Evolutionary conservation across 2,888 invertebrate genomes (phyloP).

Genomic region (Chymomyza amoena): DNA sequence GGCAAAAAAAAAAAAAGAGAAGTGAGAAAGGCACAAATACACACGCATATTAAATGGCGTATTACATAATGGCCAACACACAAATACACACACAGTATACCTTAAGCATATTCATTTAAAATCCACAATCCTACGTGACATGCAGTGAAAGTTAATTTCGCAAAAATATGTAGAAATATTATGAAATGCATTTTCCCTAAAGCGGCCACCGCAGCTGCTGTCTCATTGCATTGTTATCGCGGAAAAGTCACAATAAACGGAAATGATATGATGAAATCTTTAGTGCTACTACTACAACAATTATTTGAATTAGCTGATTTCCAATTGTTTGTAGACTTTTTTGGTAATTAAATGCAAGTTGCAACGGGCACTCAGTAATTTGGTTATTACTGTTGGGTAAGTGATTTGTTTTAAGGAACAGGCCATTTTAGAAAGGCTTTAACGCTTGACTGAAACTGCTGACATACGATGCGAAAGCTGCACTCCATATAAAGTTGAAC

Average conservation of each 20-base stretch:
- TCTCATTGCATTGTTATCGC: slow-evolving; percentile 29
- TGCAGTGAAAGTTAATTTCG: slow-evolving; percentile 69
- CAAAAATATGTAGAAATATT: slow-evolving; percentile 56
- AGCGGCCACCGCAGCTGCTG: slow-evolving; percentile 47
- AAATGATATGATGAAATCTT: not conserved
- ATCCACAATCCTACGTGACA: slow-evolving; percentile 58
- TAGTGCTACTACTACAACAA: not conserved
- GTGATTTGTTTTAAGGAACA: not conserved
- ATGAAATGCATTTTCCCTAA: slow-evolving; percentile 61
- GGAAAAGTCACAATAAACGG: slow-evolving; percentile 35
- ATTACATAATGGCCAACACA: slow-evolving; percentile 48
- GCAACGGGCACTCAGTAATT: not conserved
- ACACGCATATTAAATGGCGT: slow-evolving; percentile 64
- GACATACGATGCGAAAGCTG: slow-evolving; percentile 29
- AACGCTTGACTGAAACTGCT: not conserved
- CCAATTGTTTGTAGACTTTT: not conserved
- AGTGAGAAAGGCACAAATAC: slow-evolving; percentile 34
- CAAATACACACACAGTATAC: slow-evolving; percentile 13
- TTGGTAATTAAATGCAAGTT: not conserved
- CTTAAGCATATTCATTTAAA: slow-evolving; percentile 18
- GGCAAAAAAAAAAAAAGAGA: slow-evolving; percentile 1
- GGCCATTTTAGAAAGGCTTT: not conserved
- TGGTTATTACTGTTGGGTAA: not conserved
- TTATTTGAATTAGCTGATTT: not conserved
- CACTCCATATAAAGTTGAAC: slow-evolving; percentile 29